Base-by-base conservation (phyloP, 2,113 vertebrate species). In the Candoia aspera region DNA sequence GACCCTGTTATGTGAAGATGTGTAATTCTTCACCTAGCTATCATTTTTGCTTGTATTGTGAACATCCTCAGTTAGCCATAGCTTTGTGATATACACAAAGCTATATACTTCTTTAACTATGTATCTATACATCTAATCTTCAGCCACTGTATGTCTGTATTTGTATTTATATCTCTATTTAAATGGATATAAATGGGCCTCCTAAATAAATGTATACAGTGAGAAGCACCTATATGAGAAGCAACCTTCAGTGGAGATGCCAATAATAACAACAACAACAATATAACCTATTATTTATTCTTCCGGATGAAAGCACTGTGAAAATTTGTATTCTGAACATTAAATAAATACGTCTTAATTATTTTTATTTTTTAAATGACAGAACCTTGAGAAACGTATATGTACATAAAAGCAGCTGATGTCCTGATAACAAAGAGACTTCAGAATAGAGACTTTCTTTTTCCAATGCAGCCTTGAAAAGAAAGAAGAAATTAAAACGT, bases 401-500 rank as follows among this genome's bases (percentile, higher is more conserved):
- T 96, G 90, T 87, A 84, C 23, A 85, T 86, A 92, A 90, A 84
- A 93, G 46, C 29, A 0, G 0, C 4, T 11, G 0, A 0, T 87
- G 29, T 90, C 49, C 12, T 93, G 91, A 94, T 42, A 91, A 92
- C 33, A 73, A 68, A 89, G 54, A 83, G 59, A 93, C 89, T 90
- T 90, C 84, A 87, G 37, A 87, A 87, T 90, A 79, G 29, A 60
- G 91, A 0, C 0, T 90, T 93, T 24, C 12, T 88, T 90, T 95
- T 95, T 83, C 6, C 93, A 90, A 93, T 87, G 26, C 17, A 90
- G 91, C 84, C 62, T 95, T 94, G 79, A 55, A 49, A 93, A 94
- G 91, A 95, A 91, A 33, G 15, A 55, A 92, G 90, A 84, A 60
- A 94, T 85, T 92, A 64, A 37, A 64, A 15, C 37, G 83, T 23